Evolutionary conservation across 2,797 vertebrate species (phyloP).

Genomic region (Tragopan temminckii): DNA sequence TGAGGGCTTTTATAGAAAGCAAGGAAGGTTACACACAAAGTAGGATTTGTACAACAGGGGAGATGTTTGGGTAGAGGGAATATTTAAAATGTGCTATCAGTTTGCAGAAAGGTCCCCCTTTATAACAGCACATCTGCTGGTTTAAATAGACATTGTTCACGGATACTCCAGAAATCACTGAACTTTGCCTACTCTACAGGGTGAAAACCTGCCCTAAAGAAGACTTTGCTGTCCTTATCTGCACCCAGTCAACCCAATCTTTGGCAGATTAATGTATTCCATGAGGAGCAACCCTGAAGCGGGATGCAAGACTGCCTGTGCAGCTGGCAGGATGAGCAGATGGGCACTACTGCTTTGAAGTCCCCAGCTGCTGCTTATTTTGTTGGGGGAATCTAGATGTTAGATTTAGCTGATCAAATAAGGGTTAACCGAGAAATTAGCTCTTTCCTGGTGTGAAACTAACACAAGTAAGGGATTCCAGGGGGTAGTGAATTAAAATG

Average conservation of each 20-base stretch:
- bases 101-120: neutral
- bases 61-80: neutral
- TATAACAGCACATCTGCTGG: neutral
- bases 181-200: neutral
- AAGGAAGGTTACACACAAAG: neutral
- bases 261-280: neutral
- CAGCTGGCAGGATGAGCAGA: neutral
- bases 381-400: neutral
- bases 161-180: neutral
- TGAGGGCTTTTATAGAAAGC: neutral
- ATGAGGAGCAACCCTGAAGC: rapidly evolving
- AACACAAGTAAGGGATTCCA: neutral
- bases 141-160: neutral
- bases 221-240: too few relatives aligned
- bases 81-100: neutral
- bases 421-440: neutral
- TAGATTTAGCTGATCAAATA: neutral
- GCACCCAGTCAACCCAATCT: neutral
- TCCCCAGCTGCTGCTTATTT: neutral
- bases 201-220: neutral
- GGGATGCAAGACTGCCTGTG: neutral
- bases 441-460: neutral
- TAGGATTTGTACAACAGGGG: neutral
- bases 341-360: neutral
- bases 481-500: neutral